These are phyloP conservation scores for Mustelus asterias DNA, from an alignment of 2,113 vertebrate species.

Conservation along the genomic window DNA sequence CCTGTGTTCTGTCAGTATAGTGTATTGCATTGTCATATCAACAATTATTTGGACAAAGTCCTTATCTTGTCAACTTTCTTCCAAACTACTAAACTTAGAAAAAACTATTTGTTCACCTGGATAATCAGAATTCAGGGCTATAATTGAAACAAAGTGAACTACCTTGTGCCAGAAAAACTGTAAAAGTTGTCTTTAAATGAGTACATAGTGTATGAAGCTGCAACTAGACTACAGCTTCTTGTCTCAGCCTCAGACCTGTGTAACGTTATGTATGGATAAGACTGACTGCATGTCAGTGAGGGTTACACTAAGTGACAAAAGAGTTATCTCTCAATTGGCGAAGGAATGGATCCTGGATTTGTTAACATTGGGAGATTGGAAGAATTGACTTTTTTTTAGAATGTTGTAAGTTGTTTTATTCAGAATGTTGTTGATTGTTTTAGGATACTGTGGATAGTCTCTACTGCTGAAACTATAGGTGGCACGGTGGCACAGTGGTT, in stretches of 20 bases:
- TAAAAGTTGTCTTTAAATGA: not conserved
- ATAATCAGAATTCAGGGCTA: not conserved
- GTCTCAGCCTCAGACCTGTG: not conserved
- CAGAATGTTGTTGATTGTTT: no score
- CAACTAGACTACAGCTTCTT: not conserved
- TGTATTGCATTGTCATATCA: not conserved
- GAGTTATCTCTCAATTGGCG: not conserved
- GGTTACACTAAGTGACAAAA: not conserved
- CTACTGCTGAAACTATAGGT: no score
- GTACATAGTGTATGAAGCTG: not conserved
- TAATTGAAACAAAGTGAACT: not conserved
- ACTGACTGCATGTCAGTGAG: not conserved
- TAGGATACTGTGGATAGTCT: no score
- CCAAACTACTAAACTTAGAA: not conserved
- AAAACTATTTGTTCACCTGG: not conserved
- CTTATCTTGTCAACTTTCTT: not conserved
- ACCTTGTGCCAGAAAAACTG: not conserved
- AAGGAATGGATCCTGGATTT: no score
- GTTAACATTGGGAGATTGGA: no score
- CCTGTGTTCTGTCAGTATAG: not conserved
- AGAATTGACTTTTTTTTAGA: no score
- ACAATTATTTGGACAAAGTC: not conserved
- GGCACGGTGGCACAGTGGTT: no score
- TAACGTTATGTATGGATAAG: not conserved
- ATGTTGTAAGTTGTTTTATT: no score